phyloP scores from a whole-genome alignment of 2,888 invertebrate genomes.

The Xestia xanthographa region DNA sequence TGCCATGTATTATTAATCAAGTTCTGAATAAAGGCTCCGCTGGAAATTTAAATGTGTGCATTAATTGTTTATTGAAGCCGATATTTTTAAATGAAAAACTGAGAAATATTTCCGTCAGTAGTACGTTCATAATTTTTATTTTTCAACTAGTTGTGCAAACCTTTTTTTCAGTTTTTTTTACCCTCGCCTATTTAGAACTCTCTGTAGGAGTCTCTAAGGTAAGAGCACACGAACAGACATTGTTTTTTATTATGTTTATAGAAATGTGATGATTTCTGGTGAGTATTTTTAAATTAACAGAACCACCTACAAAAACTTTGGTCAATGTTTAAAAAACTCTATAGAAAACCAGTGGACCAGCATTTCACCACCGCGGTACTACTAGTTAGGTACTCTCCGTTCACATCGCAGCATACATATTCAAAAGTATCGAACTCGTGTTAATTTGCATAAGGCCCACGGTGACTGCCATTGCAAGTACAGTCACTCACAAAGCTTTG shows the following conservation, averaged over 20 bases:
- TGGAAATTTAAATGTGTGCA: constrained; percentile 7
- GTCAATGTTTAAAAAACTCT: not conserved
- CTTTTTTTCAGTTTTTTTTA: not conserved
- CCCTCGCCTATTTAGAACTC: not conserved
- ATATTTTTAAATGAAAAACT: constrained; percentile 24
- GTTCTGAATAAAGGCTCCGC: not conserved
- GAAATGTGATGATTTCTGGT: not conserved
- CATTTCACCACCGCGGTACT: constrained; percentile 16
- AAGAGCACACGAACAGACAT: too few relatives aligned
- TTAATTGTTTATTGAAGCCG: constrained; percentile 18
- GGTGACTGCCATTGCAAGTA: constrained; percentile 33
- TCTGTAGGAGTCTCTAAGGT: too few relatives aligned
- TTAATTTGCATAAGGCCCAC: constrained; percentile 67
- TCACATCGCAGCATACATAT: constrained; percentile 64
- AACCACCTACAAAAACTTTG: not conserved
- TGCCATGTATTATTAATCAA: constrained; percentile 30
- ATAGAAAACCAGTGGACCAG: not conserved
- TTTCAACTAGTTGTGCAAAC: not conserved
- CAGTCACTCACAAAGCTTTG: constrained; percentile 28
- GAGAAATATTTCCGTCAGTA: not conserved
- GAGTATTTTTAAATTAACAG: not conserved
- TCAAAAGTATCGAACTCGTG: constrained; percentile 69
- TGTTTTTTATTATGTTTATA: too few relatives aligned
- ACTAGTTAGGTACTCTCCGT: constrained; percentile 28
- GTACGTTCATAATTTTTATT: constrained; percentile 7